A percentile compares a stretch with the other conserved stretches of the same genome.
Evolutionary conservation across 1,140 invertebrate species (phyloP).

Genomic region (Zaprionus gabonicus): DNA sequence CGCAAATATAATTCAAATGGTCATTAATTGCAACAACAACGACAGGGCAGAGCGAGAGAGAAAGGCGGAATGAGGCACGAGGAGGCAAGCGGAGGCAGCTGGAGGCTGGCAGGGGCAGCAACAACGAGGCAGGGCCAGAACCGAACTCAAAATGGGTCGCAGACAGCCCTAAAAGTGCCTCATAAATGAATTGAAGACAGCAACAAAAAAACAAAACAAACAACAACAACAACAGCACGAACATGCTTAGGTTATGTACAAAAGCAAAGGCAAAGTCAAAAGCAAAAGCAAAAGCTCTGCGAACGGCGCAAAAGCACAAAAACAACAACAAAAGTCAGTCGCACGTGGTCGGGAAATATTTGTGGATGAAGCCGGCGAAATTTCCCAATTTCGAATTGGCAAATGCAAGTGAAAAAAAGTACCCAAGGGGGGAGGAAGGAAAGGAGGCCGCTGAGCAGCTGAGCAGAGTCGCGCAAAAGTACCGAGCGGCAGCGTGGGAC

Average conservation of each 20-base stretch:
- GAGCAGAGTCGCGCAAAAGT: conserved; percentile 28
- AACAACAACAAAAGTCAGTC: conserved; percentile 45
- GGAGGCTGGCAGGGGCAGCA: not conserved
- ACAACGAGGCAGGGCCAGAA: conserved; percentile 13
- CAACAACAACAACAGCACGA: conserved; percentile 10
- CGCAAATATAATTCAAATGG: conserved; percentile 84
- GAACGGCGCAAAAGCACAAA: conserved; percentile 54
- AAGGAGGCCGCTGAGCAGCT: conserved; percentile 23
- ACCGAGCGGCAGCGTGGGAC: conserved; percentile 29
- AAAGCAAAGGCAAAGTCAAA: not conserved
- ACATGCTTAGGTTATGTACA: conserved; percentile 59
- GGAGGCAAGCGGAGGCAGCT: not conserved
- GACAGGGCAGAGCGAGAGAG: not conserved
- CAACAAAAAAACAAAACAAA: conserved; percentile 10
- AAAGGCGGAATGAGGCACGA: not conserved
- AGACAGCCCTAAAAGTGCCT: conserved; percentile 67
- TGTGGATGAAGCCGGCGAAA: conserved; percentile 42
- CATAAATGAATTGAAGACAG: conserved; percentile 78
- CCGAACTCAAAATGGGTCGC: conserved; percentile 66
- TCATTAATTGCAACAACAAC: conserved; percentile 81
- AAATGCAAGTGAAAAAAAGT: conserved; percentile 35
- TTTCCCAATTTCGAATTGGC: conserved; percentile 54
- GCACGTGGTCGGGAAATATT: conserved; percentile 61
- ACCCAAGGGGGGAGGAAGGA: conserved; percentile 28
- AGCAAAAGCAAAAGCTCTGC: conserved; percentile 45